phyloP scores from a whole-genome alignment of 2,113 vertebrate species.

The Chlorocebus sabaeus region DNA sequence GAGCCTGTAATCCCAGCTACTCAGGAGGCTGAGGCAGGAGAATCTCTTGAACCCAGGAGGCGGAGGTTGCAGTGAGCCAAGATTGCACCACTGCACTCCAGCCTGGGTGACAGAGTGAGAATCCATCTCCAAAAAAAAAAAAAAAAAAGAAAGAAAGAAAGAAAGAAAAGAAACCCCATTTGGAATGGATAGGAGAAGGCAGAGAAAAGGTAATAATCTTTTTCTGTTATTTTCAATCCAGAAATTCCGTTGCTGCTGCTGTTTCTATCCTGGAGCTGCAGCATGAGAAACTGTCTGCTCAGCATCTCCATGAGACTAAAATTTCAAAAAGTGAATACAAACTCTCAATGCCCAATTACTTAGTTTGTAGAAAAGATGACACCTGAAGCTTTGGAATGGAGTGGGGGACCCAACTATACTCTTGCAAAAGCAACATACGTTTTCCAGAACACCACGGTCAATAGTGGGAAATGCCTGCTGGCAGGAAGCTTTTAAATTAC shows the following conservation, averaged over 20 bases:
- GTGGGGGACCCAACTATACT: not conserved
- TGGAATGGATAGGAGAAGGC: not conserved
- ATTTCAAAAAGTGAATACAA: not conserved
- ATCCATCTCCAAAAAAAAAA: too few relatives aligned
- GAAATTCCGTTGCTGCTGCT: not conserved
- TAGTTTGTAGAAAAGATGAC: not conserved
- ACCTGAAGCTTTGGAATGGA: not conserved
- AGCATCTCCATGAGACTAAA: not conserved
- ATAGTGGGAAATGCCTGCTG: conserved; percentile 51
- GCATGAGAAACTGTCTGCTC: not conserved
- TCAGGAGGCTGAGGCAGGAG: too few relatives aligned
- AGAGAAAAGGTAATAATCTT: not conserved
- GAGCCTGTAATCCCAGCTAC: too few relatives aligned
- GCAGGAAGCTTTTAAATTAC: conserved; percentile 68
- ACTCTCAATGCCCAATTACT: not conserved
- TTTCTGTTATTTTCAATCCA: too few relatives aligned
- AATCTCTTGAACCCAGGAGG: too few relatives aligned
- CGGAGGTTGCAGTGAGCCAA: too few relatives aligned
- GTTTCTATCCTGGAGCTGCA: fast-evolving
- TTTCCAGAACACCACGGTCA: conserved; percentile 51
- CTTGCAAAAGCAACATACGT: not conserved
- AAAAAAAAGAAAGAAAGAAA: too few relatives aligned
- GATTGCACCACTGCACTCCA: too few relatives aligned
- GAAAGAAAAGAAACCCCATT: not conserved
- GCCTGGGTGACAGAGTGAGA: too few relatives aligned